Percentiles rank a stretch among this genome's conserved stretches.
Conservation (phyloP, 2,888 invertebrate species). For the Mamestra brassicae region DNA sequence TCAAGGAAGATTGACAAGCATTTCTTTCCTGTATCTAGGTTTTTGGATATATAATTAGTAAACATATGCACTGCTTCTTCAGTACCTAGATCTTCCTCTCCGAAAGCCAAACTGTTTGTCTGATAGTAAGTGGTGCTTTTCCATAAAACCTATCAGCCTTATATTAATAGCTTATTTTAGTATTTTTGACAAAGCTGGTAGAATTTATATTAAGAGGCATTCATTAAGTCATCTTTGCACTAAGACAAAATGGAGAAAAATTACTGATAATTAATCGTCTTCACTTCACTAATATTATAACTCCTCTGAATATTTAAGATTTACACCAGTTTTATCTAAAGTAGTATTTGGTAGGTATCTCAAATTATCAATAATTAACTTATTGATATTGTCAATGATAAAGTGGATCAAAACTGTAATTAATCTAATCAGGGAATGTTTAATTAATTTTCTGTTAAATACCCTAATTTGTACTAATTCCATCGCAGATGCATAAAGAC, state of each 20-base stretch:
- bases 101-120: too few relatives aligned
- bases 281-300: neutral
- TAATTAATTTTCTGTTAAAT: neutral
- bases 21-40: too few relatives aligned
- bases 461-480: neutral
- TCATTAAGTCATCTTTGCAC: neutral
- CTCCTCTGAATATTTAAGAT: conserved; percentile 9
- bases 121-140: too few relatives aligned
- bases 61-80: too few relatives aligned
- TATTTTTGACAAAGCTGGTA: too few relatives aligned
- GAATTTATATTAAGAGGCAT: neutral
- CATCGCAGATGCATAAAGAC: too few relatives aligned
- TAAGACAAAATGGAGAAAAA: neutral
- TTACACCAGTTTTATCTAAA: neutral
- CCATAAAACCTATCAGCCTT: too few relatives aligned
- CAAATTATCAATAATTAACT: conserved; percentile 29
- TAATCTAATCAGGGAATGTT: conserved; percentile 29
- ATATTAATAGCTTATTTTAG: too few relatives aligned
- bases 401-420: conserved; percentile 9
- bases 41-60: too few relatives aligned
- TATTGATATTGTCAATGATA: conserved; percentile 42
- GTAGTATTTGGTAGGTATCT: neutral
- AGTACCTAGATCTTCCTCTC: too few relatives aligned
- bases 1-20: too few relatives aligned
- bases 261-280: too few relatives aligned